A percentile compares a stretch with the other conserved stretches of the same genome.
These are phyloP conservation scores for Bicyclus anynana DNA, from an alignment of 1,140 invertebrate genomes.

Conservation along the genomic window DNA sequence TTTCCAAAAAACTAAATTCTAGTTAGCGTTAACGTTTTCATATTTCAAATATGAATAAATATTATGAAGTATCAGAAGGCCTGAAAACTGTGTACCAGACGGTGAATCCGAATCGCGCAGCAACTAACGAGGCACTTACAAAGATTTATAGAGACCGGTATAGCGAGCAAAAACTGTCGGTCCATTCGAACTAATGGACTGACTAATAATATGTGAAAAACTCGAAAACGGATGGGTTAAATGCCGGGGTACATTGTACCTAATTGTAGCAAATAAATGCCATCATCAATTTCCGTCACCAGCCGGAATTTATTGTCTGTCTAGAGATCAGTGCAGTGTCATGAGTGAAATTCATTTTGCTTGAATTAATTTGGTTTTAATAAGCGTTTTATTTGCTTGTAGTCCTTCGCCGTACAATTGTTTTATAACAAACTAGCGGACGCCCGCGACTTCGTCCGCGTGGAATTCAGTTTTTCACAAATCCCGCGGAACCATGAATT, in stretches of 20 bases:
- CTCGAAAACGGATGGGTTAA: slow-evolving; percentile 7
- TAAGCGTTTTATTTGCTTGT: too few relatives aligned
- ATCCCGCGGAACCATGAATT: too few relatives aligned
- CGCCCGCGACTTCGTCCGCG: too few relatives aligned
- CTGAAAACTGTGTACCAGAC: not conserved
- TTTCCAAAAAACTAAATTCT: too few relatives aligned
- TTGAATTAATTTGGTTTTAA: too few relatives aligned
- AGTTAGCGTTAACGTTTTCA: too few relatives aligned
- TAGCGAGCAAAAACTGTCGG: slow-evolving; percentile 15
- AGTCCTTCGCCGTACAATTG: too few relatives aligned
- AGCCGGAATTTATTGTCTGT: not conserved
- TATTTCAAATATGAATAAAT: not conserved
- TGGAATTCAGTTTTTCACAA: too few relatives aligned
- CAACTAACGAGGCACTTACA: slow-evolving; percentile 26
- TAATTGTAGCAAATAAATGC: not conserved
- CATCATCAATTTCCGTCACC: not conserved
- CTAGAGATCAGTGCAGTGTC: not conserved
- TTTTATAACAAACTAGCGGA: too few relatives aligned
- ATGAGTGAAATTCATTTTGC: too few relatives aligned
- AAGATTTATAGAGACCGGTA: slow-evolving; percentile 26
- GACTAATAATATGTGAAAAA: slow-evolving; percentile 16
- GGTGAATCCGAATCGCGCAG: slow-evolving; percentile 10
- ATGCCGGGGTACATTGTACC: not conserved
- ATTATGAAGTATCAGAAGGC: not conserved
- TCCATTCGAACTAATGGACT: slow-evolving; percentile 14